Percentiles rank a stretch among this genome's conserved stretches.
phyloP scores from a whole-genome alignment of 1,140 invertebrate genomes.

The Zaprionus taronus region DNA sequence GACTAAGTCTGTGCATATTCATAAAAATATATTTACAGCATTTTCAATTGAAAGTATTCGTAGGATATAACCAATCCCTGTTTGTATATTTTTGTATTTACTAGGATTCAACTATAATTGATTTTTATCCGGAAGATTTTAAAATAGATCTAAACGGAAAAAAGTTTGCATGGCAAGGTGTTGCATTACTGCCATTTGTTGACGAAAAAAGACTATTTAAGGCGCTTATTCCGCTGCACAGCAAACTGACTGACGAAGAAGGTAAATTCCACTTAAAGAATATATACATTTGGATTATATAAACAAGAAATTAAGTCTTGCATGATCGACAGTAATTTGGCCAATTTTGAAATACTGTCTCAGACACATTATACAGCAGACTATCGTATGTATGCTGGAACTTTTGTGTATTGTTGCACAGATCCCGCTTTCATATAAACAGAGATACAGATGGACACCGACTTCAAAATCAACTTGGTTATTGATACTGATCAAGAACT shows the following conservation, averaged over 20 bases:
- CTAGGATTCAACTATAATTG: slow-evolving; percentile 97
- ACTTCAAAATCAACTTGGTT: no score
- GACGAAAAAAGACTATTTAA: slow-evolving; percentile 96
- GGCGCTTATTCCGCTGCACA: slow-evolving; percentile 93
- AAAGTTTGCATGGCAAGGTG: slow-evolving; percentile 99
- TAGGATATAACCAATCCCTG: background rate
- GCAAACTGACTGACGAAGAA: slow-evolving; percentile 92
- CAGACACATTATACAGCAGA: no score
- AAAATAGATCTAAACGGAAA: slow-evolving; percentile 99
- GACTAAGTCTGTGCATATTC: no score
- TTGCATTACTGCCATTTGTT: slow-evolving; percentile 98
- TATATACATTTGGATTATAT: no score
- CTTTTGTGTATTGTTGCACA: no score
- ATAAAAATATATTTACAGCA: background rate
- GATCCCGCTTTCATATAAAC: no score
- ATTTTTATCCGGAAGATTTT: slow-evolving; percentile 99
- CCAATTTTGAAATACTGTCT: no score
- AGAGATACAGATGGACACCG: no score
- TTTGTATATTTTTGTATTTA: slow-evolving; percentile 23
- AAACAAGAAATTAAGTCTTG: no score
- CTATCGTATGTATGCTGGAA: no score
- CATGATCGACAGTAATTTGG: no score
- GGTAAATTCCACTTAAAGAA: slow-evolving; percentile 82
- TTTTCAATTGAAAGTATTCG: background rate
- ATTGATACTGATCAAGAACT: no score